Conservation (phyloP, 2,113 vertebrate genomes). For the Labeo catla region DNA sequence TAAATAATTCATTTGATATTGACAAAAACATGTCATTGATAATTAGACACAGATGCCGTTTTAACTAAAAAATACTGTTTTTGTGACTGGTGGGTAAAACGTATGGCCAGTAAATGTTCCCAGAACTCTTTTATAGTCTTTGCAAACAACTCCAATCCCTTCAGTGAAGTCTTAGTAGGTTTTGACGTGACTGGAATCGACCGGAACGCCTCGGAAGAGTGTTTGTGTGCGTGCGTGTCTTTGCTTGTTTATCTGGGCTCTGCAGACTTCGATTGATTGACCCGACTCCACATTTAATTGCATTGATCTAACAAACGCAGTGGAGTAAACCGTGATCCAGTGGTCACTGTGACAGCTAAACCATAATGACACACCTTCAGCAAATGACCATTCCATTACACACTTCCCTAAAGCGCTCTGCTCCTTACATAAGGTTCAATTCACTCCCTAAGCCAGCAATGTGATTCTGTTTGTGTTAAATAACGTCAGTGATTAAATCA, state of each 20-base stretch:
- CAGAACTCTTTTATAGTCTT: neutral
- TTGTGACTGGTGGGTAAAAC: neutral
- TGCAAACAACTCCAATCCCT: neutral
- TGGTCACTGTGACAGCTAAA: constrained; percentile 2
- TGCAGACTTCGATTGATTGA: constrained; percentile 26
- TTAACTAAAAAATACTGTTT: neutral
- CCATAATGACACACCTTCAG: neutral
- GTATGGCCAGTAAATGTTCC: neutral
- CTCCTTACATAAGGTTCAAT: neutral
- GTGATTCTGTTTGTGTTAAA: constrained; percentile 3
- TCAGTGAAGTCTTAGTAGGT: neutral
- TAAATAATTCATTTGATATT: neutral
- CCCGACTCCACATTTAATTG: neutral
- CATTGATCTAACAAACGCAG: constrained; percentile 4
- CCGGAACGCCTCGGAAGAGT: neutral
- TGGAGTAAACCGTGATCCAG: neutral
- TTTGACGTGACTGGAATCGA: constrained; percentile 13
- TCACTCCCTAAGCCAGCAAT: neutral
- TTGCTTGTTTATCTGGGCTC: constrained; percentile 20
- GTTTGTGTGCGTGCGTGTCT: neutral
- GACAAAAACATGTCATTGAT: neutral
- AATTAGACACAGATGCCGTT: neutral
- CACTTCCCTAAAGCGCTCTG: neutral
- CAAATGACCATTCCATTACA: neutral
- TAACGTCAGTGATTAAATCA: constrained; percentile 48